These are phyloP conservation scores for Limnephilus rhombicus DNA, from an alignment of 2,888 invertebrate species.

Conservation along the genomic window DNA sequence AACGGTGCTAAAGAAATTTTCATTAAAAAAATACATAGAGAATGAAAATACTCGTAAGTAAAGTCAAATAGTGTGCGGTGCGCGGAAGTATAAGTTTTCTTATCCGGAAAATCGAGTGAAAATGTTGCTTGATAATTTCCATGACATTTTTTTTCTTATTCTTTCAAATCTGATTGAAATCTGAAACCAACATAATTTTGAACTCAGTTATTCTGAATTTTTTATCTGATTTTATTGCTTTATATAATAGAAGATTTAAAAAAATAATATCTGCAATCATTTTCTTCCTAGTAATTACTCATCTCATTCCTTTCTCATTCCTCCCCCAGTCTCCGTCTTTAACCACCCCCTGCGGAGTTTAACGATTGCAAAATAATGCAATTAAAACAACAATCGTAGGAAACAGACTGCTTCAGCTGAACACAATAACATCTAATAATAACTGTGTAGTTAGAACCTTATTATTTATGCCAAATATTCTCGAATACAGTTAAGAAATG, in stretches of 20 bases:
- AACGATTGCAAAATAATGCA: slow-evolving; percentile 63
- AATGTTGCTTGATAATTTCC: no score
- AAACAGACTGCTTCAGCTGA: slow-evolving; percentile 32
- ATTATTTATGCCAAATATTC: not conserved
- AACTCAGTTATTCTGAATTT: no score
- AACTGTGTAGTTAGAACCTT: not conserved
- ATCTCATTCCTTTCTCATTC: not conserved
- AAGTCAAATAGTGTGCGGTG: no score
- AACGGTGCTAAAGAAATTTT: no score
- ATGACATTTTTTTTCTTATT: no score
- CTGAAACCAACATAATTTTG: no score
- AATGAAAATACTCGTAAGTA: no score
- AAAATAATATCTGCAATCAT: not conserved
- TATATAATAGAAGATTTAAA: not conserved
- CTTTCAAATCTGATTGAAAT: no score
- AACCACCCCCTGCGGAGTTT: slow-evolving; percentile 51
- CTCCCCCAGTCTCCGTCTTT: slow-evolving; percentile 23
- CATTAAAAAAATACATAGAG: no score
- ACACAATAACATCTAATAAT: slow-evolving; percentile 9
- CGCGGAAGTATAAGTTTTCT: no score
- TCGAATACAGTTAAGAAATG: not conserved
- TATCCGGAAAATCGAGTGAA: no score
- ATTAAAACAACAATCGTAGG: slow-evolving; percentile 59
- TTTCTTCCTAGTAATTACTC: not conserved
- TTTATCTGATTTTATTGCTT: no score